A percentile compares a stretch with the other conserved stretches of the same genome.
These are phyloP conservation scores for Latheticus oryzae DNA, from an alignment of 2,888 invertebrate species.

Conservation along the genomic window DNA sequence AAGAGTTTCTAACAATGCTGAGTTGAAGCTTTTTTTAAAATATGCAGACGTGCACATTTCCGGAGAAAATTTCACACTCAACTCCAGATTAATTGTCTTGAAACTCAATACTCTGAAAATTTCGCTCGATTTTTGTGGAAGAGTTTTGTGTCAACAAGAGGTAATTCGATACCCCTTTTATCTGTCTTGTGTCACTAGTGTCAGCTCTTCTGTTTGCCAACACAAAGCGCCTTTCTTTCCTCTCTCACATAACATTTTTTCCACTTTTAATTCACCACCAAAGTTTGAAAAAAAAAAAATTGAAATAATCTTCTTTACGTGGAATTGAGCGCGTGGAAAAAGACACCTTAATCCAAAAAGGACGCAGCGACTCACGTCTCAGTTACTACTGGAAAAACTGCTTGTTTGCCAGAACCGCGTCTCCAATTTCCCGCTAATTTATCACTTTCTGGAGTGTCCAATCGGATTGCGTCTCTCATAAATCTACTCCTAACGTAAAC, in stretches of 20 bases:
- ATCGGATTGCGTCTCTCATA: conserved; percentile 24
- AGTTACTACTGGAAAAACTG: conserved; percentile 25
- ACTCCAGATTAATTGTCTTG: too few species aligned
- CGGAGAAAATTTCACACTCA: too few species aligned
- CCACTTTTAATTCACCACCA: conserved; percentile 32
- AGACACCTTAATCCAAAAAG: conserved; percentile 38
- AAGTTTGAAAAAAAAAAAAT: conserved; percentile 14
- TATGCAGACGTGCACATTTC: too few species aligned
- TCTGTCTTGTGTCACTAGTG: too few species aligned
- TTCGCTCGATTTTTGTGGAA: too few species aligned
- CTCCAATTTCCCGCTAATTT: conserved; percentile 32
- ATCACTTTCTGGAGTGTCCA: conserved; percentile 19
- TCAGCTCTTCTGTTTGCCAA: too few species aligned
- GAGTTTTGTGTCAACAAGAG: too few species aligned
- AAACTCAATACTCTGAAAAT: too few species aligned
- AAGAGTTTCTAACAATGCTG: too few species aligned
- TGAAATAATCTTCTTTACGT: conserved; percentile 29
- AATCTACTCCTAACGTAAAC: conserved; percentile 16
- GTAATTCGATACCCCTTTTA: too few species aligned
- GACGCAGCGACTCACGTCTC: conserved; percentile 31
- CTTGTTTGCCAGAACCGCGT: conserved; percentile 26
- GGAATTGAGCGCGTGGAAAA: conserved; percentile 30
- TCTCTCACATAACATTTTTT: too few species aligned
- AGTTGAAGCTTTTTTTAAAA: too few species aligned
- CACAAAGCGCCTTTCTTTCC: conserved; percentile 3